Evolutionary conservation across 2,797 vertebrate genomes (phyloP), one percentile per base, ranked within the genome.

Genomic region (Xyrichtys novacula): DNA sequence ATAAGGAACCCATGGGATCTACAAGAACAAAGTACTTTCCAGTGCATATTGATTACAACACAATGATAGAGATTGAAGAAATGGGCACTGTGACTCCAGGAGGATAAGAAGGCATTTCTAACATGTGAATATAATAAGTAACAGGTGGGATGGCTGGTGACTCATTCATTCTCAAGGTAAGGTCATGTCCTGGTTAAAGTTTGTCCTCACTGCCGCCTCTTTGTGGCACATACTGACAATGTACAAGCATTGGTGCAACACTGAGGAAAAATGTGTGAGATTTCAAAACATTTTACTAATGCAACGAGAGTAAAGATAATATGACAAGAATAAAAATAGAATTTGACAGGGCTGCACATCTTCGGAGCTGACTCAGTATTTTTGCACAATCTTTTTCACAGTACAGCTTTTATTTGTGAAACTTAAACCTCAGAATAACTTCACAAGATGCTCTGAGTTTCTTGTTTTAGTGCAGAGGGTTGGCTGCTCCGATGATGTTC

Each of bases 21-120:
- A 92, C 85, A 88, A 76, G 88, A 84, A 91, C 85, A 94, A 93
- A 92, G 90, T 92, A 91, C 85, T 93, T 93, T 95, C 94, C 94
- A 95, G 94, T 95, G 94, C 94, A 95, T 94, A 87, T 84, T 89
- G 89, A 94, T 91, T 91, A 88, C 83, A 90, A 92, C 80, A 90
- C 81, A 87, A 86, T 74, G 75, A 77, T 89, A 75, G 75, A 80
- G 76, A 83, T 68, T 56, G 52, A 76, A 64, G 57, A 85, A 77
- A 49, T 65, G 42, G 86, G 65, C 74, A 71, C 56, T 75, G 69
- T 72, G 74, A 76, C 76, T 74, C 67, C 12, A 78, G 49, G 25
- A 44, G 38, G 67, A 60, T 57, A 47, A 43, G 61, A 71, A 82
- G 62, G 79, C 69, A 44, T 48, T 34, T 76, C 64, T 26, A 56